Percentiles rank a stretch among this genome's conserved stretches.
These are phyloP conservation scores for Syngnathoides biaculeatus DNA, from an alignment of 2,113 vertebrate species.

Conservation along the genomic window DNA sequence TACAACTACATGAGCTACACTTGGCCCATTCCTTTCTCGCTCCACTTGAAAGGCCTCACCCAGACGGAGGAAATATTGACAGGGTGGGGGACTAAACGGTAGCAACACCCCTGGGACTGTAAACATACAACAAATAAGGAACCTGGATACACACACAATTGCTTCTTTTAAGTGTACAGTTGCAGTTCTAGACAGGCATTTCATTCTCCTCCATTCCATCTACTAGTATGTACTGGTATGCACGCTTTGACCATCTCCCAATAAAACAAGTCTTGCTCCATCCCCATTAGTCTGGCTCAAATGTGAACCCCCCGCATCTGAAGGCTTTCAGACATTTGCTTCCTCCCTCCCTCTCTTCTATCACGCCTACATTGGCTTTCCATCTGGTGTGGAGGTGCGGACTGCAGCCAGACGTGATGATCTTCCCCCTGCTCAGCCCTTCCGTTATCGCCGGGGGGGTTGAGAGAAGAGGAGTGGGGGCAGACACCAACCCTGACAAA, in stretches of 20 bases:
- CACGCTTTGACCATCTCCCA: background rate
- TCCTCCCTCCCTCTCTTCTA: constrained; percentile 15
- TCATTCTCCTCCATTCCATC: constrained; percentile 6
- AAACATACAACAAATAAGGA: constrained; percentile 43
- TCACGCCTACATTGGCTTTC: constrained; percentile 46
- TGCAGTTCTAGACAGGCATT: constrained; percentile 21
- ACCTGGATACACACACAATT: constrained; percentile 17
- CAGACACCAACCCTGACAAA: constrained; percentile 21
- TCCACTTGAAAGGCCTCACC: constrained; percentile 50
- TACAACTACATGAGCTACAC: constrained; percentile 32
- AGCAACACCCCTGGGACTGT: constrained; percentile 36
- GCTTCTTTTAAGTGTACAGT: constrained; percentile 17
- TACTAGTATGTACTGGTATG: constrained; percentile 5
- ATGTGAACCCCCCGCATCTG: constrained; percentile 12
- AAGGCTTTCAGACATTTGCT: constrained; percentile 22
- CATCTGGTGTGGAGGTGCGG: constrained; percentile 36
- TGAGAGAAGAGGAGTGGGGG: constrained; percentile 18
- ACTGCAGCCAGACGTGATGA: constrained; percentile 37
- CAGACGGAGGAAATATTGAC: constrained; percentile 59
- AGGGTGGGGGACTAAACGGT: constrained; percentile 45
- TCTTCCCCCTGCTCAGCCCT: constrained; percentile 37
- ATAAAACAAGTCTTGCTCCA: constrained; percentile 22
- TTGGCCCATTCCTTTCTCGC: constrained; percentile 45
- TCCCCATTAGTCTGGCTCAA: constrained; percentile 17
- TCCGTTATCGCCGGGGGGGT: constrained; percentile 20